Percentiles rank a stretch among this genome's conserved stretches.
Evolutionary conservation across 2,797 vertebrate genomes (phyloP).

Genomic region (Chelonia mydas): DNA sequence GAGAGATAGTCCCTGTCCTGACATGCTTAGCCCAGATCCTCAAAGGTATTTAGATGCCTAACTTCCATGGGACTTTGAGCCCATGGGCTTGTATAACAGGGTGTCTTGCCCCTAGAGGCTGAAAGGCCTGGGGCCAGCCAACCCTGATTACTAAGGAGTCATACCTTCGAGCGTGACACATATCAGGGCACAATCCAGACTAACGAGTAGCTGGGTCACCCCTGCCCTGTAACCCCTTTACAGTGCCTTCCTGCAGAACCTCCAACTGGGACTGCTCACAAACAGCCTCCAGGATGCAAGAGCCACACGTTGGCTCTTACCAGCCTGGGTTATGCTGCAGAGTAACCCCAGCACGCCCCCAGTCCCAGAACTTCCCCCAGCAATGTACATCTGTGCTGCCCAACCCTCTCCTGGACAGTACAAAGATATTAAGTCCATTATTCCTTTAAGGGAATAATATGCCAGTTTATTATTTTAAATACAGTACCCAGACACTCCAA

Average conservation of each 20-base stretch:
- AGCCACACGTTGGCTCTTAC: neutral
- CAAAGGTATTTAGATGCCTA: neutral
- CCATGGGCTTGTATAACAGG: neutral
- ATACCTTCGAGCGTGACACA: neutral
- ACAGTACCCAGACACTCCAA: neutral
- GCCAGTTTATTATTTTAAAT: neutral
- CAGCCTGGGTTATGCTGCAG: neutral
- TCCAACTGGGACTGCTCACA: too few relatives aligned
- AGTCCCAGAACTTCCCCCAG: neutral
- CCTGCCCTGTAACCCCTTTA: neutral
- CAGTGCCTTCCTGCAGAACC: neutral
- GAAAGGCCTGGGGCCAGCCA: neutral
- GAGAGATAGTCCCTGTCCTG: neutral
- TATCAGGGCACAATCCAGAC: too few relatives aligned
- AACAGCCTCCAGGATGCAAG: neutral
- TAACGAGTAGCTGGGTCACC: neutral
- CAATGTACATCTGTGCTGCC: neutral
- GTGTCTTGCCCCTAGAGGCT: neutral
- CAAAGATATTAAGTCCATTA: neutral
- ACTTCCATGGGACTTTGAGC: neutral
- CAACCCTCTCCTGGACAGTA: neutral
- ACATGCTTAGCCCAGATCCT: neutral
- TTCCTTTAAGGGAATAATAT: neutral
- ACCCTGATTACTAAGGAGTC: neutral
- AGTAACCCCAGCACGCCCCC: too few relatives aligned